Evolutionary conservation across 2,113 vertebrate genomes (phyloP), one percentile per base, ranked within the genome.

Genomic region (Cyanoliseus patagonus): DNA sequence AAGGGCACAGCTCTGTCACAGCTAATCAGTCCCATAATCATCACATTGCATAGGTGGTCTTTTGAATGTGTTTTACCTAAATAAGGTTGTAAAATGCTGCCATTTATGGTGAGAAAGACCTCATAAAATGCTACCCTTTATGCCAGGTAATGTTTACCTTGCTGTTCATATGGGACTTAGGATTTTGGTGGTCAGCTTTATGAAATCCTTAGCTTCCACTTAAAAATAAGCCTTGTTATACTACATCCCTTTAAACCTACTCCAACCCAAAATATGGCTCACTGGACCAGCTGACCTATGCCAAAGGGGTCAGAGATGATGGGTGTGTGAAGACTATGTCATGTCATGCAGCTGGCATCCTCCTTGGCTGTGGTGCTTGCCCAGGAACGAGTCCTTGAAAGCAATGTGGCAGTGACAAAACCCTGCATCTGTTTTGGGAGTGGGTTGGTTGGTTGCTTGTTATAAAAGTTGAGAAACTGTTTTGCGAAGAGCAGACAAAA

Each of bases 61-160:
- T 93, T 76, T 78, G 39, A 95, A 94, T 35, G 77, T 85, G 68
- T 89, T 98, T 97, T 93, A 94, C 92, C 97, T 97, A 95, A 95
- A 87, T 82, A 13, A n/a, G 61, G 86, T 42, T 69, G 30, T 96
- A 96, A 98, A 97, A 94, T 52, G 80, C 49, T 98, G 80, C 91
- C 52, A 63, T 53, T 92, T 88, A 31, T 59, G 47, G 67, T 68
- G 67, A 88, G 72, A 67, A 88, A 57, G 30, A 86, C 27, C 72
- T 52, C 51, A 86, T 97, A 96, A 98, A 98, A 88, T 55, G 86
- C 87, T 97, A 62, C 90, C 85, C 72, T 88, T 75, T 89, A 76
- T 92, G 92, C 92, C 83, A 97, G 96, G 85, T 92, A 94, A 80
- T 81, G 91, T 97, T 97, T 94, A 70, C 67, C 62, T 96, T 95